Conservation (phyloP, 2,797 vertebrate genomes). For the Rhinoraja longicauda region DNA sequence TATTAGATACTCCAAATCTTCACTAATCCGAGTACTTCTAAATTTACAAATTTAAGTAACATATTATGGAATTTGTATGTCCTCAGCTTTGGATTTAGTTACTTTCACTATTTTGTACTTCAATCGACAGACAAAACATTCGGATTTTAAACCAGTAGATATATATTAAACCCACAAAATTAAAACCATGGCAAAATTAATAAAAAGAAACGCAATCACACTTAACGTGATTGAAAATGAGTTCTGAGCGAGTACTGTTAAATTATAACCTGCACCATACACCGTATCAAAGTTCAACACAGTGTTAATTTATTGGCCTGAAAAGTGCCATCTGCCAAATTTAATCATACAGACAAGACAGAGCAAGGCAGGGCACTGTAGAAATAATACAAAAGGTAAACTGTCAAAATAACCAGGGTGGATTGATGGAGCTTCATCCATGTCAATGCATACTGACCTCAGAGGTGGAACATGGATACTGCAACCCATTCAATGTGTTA, state of each 20-base stretch:
- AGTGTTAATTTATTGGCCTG: slow-evolving; percentile 39
- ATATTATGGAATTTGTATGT: not conserved
- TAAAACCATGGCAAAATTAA: not conserved
- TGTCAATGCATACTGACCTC: slow-evolving; percentile 33
- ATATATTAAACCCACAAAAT: not conserved
- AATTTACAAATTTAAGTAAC: not conserved
- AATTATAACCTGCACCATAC: slow-evolving; percentile 26
- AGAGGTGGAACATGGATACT: slow-evolving; percentile 9
- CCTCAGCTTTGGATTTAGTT: not conserved
- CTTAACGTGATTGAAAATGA: slow-evolving; percentile 34
- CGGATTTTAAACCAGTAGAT: not conserved
- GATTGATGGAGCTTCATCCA: slow-evolving; percentile 33
- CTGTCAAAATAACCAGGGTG: slow-evolving; percentile 39
- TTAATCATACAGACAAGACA: slow-evolving; percentile 40
- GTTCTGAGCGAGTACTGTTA: slow-evolving; percentile 19
- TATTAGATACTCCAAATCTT: not conserved
- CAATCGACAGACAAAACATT: not conserved
- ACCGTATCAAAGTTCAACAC: slow-evolving; percentile 36
- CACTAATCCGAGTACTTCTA: not conserved
- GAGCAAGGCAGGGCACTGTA: slow-evolving; percentile 32
- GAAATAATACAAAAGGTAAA: slow-evolving; percentile 39
- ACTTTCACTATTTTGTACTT: not conserved
- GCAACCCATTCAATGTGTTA: not conserved
- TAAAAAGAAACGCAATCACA: not conserved
- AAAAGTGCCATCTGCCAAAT: slow-evolving; percentile 34